Base-by-base conservation (phyloP, 1,140 invertebrate species). In the Chionoecetes opilio region DNA sequence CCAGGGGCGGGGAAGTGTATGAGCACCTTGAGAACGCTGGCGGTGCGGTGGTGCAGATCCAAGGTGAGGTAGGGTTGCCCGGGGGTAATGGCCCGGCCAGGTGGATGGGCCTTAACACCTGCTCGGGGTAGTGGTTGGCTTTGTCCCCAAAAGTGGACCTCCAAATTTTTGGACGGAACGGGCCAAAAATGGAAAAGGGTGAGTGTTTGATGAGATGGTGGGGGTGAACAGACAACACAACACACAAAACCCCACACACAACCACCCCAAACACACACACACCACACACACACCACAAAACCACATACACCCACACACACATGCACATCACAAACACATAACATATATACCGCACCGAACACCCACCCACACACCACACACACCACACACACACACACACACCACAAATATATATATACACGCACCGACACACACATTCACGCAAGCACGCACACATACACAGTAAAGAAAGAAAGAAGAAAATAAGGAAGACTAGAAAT, bases 1-100 rank as follows among this genome's bases (percentile, higher is more conserved):
- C 97, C 97, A 98, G 63, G 97, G 96, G 3, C 96, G 63, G 97
- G 97, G 96, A 98, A 98, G 94, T 97, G 97, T 3, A 98, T 96
- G 31, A 97, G 96, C n/a, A 97, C 95, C 93, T 97, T 97, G n/a
- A 98, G 96, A 95, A 97, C 97, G 86, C 96, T 96, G 8, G 97
- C 97, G 26, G 97, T 96, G 32, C 97, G 96, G 95, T 97, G 96
- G 21, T 97, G 96, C 8, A 98, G 96, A 21, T 96, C 96, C 75
- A 98, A 97, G 84, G 97, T 96, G 2, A 98, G 97, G 91, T 97
- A 96, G 9, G 97, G 96, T 26, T 97, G 97, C 84, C 96, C 96
- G 8, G 96, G 94, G 8, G 96, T 96, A 90, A 97, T 63, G 17
- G 29, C 37, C 32, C 0, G 85, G 87, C 37, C 41, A 95, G 85